phyloP scores from a whole-genome alignment of 2,888 invertebrate genomes.

The Phytoseiulus persimilis region DNA sequence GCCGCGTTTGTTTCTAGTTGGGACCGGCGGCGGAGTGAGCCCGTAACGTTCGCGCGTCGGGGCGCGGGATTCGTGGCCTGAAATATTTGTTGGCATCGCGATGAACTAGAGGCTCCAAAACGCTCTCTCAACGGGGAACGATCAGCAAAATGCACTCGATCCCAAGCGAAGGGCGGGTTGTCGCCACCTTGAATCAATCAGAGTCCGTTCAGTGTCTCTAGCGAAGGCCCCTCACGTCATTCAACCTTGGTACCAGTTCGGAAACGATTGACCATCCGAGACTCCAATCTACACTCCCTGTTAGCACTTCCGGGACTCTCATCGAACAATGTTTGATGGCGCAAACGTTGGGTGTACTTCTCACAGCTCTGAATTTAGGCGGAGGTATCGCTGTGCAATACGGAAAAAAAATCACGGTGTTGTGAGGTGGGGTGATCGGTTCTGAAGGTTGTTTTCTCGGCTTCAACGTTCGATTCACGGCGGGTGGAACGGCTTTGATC shows the following conservation, averaged over 20 bases:
- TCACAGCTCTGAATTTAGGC: no score
- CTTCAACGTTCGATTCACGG: slow-evolving; percentile 71
- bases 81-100: neutral
- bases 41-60: neutral
- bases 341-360: no score
- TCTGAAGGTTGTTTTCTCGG: slow-evolving; percentile 53
- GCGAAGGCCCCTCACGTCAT: no score
- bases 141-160: no score
- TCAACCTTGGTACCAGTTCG: no score
- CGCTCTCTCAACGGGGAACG: no score
- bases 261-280: neutral
- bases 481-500: slow-evolving; percentile 56
- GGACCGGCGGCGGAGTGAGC: slow-evolving; percentile 42
- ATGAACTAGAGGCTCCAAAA: neutral
- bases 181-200: neutral
- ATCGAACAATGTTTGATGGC: no score
- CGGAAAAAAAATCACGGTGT: neutral
- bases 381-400: no score
- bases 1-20: slow-evolving; percentile 40
- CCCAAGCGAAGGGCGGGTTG: neutral
- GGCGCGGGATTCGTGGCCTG: slow-evolving; percentile 20
- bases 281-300: neutral
- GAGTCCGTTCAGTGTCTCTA: neutral
- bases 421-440: slow-evolving; percentile 19
- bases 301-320: neutral